Evolutionary conservation across 2,113 vertebrate species (phyloP).

Genomic region (Daubentonia madagascariensis): DNA sequence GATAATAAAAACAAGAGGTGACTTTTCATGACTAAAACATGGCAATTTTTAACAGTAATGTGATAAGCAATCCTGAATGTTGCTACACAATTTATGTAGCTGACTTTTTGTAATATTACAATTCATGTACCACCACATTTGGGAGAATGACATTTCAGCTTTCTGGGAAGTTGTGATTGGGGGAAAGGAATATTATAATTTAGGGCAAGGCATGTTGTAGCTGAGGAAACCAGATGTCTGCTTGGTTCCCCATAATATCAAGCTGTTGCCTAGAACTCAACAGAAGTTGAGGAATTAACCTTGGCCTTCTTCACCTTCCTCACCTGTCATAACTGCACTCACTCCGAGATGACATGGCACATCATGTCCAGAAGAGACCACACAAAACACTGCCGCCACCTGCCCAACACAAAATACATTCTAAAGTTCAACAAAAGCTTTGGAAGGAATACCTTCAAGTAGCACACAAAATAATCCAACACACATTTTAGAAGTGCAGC

Average conservation of each 20-base stretch:
- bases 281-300: neutral
- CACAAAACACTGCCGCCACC: neutral
- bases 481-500: neutral
- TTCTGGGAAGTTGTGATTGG: neutral
- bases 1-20: neutral
- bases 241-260: neutral
- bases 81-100: neutral
- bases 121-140: neutral
- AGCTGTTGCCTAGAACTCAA: neutral
- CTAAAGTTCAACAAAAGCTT: neutral
- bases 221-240: neutral
- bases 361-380: neutral
- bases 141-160: neutral
- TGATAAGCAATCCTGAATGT: neutral
- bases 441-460: neutral
- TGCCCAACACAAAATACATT: neutral
- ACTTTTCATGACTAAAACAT: neutral
- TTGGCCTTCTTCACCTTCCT: neutral
- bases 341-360: fast-evolving
- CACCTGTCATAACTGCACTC: neutral
- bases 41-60: neutral
- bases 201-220: neutral
- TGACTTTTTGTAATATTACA: neutral
- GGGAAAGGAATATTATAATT: neutral
- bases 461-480: neutral